These are phyloP conservation scores for Sepioteuthis lessoniana DNA, from an alignment of 2,888 invertebrate species.

Conservation along the genomic window DNA sequence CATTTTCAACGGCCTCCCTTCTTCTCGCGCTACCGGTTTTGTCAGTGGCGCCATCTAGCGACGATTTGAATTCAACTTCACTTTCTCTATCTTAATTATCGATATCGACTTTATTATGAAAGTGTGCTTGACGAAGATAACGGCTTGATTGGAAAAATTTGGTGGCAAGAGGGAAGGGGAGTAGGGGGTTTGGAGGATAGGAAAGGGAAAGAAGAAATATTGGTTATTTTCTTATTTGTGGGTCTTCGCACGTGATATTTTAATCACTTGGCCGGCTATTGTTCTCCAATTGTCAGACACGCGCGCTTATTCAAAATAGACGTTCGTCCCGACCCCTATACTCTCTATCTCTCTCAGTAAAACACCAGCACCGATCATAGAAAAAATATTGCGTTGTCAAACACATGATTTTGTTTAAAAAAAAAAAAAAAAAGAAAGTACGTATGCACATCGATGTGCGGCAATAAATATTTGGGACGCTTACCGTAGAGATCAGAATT, in stretches of 20 bases:
- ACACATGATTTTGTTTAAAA: too few relatives aligned
- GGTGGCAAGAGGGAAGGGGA: neutral
- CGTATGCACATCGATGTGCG: too few relatives aligned
- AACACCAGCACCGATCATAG: too few relatives aligned
- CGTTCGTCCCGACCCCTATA: too few relatives aligned
- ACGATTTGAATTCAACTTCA: neutral
- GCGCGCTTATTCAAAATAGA: neutral
- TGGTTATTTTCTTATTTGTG: neutral
- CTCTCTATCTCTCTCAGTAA: too few relatives aligned
- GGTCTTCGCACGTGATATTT: neutral
- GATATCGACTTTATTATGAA: conserved; percentile 33
- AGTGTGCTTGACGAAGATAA: neutral
- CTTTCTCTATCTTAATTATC: conserved; percentile 33
- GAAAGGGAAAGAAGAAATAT: neutral
- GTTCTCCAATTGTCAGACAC: conserved; percentile 33
- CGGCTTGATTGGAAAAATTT: neutral
- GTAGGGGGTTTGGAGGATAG: too few relatives aligned
- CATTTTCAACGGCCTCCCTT: neutral
- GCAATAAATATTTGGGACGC: too few relatives aligned
- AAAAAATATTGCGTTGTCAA: too few relatives aligned
- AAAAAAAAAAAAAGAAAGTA: too few relatives aligned
- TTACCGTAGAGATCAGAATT: too few relatives aligned
- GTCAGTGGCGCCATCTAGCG: conserved; percentile 33
- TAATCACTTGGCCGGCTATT: neutral
- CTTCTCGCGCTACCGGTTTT: conserved; percentile 7